A percentile compares a stretch with the other conserved stretches of the same genome.
These are phyloP conservation scores for Acanthopleura granulata DNA, from an alignment of 2,888 invertebrate genomes.

Conservation along the genomic window DNA sequence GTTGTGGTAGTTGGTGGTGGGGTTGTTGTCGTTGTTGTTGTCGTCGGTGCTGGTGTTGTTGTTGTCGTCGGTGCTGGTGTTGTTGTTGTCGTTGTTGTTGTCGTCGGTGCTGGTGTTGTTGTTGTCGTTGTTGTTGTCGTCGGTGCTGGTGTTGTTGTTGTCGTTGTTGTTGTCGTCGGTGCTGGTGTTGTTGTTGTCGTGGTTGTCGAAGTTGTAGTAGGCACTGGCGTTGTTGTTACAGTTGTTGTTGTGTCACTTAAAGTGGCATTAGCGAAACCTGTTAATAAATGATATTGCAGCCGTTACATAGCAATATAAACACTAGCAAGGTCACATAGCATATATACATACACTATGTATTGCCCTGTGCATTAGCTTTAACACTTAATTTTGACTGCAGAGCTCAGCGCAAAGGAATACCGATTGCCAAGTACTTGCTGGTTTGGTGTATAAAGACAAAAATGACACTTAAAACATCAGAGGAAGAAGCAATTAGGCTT, in stretches of 20 bases:
- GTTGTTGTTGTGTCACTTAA: background rate
- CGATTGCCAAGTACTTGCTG: too few relatives aligned
- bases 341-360: too few relatives aligned
- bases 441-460: too few relatives aligned
- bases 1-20: background rate
- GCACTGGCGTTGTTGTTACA: background rate
- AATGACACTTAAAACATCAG: too few relatives aligned
- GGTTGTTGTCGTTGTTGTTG: background rate
- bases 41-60: background rate
- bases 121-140: background rate
- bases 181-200: background rate
- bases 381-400: too few relatives aligned
- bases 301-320: too few relatives aligned
- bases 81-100: background rate
- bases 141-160: background rate
- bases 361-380: too few relatives aligned
- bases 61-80: background rate
- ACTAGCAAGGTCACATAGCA: too few relatives aligned
- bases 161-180: background rate
- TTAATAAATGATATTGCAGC: too few relatives aligned
- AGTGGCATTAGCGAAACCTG: conserved; percentile 14
- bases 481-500: too few relatives aligned
- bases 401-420: too few relatives aligned
- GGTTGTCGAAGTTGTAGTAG: background rate
- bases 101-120: background rate